Conservation (phyloP, 2,888 invertebrate genomes). For the Tethea ocularis region DNA sequence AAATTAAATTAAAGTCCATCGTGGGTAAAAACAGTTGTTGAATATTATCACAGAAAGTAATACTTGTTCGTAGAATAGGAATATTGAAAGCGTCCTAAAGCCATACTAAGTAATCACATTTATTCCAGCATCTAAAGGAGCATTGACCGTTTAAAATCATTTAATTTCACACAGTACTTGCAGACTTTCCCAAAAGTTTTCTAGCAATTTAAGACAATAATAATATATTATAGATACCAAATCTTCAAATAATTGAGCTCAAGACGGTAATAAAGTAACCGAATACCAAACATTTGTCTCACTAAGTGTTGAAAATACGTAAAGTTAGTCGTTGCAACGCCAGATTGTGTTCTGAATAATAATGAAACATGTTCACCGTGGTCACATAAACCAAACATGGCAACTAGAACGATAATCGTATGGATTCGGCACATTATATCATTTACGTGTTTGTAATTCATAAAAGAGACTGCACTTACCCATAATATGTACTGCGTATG, state of each 20-base stretch:
- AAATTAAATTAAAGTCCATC: no score
- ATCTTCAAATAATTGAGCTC: neutral
- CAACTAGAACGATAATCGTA: constrained; percentile 12
- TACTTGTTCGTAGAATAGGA: neutral
- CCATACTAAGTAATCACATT: neutral
- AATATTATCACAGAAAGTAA: no score
- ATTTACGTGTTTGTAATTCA: neutral
- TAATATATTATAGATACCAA: neutral
- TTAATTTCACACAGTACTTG: neutral
- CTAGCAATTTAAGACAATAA: neutral
- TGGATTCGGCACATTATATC: neutral
- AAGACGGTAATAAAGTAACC: constrained; percentile 10
- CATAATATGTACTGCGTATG: no score
- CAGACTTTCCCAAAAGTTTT: neutral
- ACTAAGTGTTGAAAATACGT: constrained; percentile 16
- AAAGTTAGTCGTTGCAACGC: constrained; percentile 34
- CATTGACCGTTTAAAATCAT: neutral
- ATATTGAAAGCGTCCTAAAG: neutral
- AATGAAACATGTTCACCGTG: constrained; percentile 33
- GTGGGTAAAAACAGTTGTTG: no score
- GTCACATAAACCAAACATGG: constrained; percentile 39
- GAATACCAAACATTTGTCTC: constrained; percentile 8
- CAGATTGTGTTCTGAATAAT: constrained; percentile 47
- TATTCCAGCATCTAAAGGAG: neutral
- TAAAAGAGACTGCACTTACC: neutral